These are phyloP conservation scores for Drosophila robusta DNA, from an alignment of 2,888 invertebrate genomes.

Conservation along the genomic window DNA sequence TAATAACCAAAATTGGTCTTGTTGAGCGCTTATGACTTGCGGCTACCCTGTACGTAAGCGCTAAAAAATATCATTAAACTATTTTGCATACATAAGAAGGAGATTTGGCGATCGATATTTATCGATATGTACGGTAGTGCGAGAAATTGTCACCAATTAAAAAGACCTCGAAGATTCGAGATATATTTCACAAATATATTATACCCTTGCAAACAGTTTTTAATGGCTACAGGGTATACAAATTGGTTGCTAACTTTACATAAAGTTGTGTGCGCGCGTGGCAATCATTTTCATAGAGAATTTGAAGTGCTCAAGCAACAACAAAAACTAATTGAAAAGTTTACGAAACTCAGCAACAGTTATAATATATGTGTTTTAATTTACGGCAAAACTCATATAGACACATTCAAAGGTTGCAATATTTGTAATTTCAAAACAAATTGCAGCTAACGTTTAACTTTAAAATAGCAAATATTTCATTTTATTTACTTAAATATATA, in stretches of 20 bases:
- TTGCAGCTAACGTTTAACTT: neutral
- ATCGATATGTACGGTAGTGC: too few species aligned
- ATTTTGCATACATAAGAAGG: too few species aligned
- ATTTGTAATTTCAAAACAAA: slow-evolving; percentile 6
- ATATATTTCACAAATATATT: neutral
- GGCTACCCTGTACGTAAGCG: neutral
- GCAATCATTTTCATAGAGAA: neutral
- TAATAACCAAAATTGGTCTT: too few species aligned
- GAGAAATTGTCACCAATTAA: too few species aligned
- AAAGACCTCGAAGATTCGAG: too few species aligned
- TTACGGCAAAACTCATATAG: neutral
- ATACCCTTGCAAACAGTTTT: neutral
- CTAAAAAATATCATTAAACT: too few species aligned
- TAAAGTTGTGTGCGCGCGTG: neutral
- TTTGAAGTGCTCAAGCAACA: neutral
- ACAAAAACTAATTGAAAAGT: slow-evolving; percentile 24
- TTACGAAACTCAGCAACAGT: slow-evolving; percentile 5
- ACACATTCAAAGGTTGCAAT: slow-evolving; percentile 6
- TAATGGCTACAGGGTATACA: neutral
- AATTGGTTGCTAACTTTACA: slow-evolving; percentile 3
- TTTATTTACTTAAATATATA: neutral
- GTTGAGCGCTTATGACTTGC: neutral
- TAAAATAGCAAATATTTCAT: neutral
- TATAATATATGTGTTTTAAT: slow-evolving; percentile 1
- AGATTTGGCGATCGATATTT: too few species aligned